These are phyloP conservation scores for Lophochroa leadbeateri DNA, from an alignment of 2,113 vertebrate species.

Conservation along the genomic window DNA sequence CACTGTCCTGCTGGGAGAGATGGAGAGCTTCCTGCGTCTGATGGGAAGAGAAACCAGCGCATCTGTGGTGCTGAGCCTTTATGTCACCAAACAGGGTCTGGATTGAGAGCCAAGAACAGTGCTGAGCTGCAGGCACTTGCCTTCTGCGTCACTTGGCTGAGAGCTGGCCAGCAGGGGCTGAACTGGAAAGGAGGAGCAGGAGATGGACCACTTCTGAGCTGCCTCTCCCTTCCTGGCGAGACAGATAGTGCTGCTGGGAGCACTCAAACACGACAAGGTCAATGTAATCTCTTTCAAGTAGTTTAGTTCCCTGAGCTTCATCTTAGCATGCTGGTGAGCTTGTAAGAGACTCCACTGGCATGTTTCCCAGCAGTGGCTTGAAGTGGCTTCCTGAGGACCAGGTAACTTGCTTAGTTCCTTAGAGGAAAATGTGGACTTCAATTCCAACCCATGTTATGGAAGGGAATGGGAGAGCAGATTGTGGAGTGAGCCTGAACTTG, in stretches of 20 bases:
- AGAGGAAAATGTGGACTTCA: neutral
- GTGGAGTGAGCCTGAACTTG: neutral
- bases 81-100: neutral
- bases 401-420: neutral
- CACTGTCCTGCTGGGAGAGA: neutral
- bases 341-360: neutral
- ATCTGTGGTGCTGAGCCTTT: neutral
- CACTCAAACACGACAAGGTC: neutral
- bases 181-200: neutral
- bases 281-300: neutral
- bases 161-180: neutral
- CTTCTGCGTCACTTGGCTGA: neutral
- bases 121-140: neutral
- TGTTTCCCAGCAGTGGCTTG: neutral
- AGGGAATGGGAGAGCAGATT: neutral
- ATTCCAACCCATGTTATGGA: fast-evolving
- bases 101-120: neutral
- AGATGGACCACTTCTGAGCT: fast-evolving
- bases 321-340: neutral
- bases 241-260: neutral
- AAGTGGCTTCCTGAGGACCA: neutral
- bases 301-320: neutral
- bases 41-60: neutral
- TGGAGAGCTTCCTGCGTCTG: neutral
- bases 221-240: neutral